phyloP scores from a whole-genome alignment of 2,113 vertebrate species.

The Upupa epops region DNA sequence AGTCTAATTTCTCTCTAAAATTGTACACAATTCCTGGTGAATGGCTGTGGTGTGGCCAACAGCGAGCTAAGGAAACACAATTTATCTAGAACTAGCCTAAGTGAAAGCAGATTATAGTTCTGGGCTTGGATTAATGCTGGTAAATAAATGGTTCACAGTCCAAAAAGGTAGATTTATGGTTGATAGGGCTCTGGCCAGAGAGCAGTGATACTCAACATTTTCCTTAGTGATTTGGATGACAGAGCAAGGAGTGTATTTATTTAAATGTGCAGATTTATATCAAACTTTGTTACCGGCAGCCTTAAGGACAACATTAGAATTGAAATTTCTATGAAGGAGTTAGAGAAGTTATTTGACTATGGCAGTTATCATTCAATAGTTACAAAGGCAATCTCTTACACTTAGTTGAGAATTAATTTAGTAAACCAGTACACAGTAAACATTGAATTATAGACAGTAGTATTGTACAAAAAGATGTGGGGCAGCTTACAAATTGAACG shows the following conservation, averaged over 20 bases:
- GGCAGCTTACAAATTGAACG: neutral
- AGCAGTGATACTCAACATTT: neutral
- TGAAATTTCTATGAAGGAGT: neutral
- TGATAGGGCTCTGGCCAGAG: neutral
- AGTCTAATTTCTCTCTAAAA: neutral
- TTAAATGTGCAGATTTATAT: neutral
- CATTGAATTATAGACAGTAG: neutral
- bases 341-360: neutral
- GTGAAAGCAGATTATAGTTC: neutral
- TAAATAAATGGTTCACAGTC: neutral
- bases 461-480: neutral
- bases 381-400: neutral
- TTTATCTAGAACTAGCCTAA: neutral
- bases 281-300: neutral
- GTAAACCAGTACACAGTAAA: neutral
- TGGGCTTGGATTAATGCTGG: neutral
- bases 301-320: neutral
- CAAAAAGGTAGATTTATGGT: neutral
- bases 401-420: neutral
- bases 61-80: neutral
- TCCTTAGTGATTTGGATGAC: neutral
- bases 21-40: neutral
- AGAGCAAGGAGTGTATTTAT: neutral
- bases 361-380: neutral
- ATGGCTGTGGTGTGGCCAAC: neutral